phyloP scores from a whole-genome alignment of 2,113 vertebrate species.

The Gavialis gangeticus region DNA sequence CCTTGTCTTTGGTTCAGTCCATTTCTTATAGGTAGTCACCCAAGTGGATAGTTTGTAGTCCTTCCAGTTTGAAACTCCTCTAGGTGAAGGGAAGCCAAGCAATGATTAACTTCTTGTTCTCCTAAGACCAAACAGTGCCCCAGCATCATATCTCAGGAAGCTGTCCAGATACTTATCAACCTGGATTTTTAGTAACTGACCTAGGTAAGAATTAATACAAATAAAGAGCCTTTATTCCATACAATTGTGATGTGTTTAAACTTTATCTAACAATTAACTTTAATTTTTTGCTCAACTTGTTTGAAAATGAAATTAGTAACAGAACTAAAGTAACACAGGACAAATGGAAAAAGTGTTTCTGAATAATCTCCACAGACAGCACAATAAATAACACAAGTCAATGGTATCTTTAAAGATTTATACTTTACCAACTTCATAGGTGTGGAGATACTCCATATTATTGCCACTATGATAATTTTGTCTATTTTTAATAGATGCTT shows the following conservation, averaged over 20 bases:
- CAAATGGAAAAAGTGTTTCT: not conserved
- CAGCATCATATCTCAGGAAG: not conserved
- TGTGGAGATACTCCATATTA: not conserved
- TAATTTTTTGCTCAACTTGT: slow-evolving; percentile 7
- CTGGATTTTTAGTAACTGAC: not conserved
- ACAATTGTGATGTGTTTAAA: not conserved
- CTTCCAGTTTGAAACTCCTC: fast-evolving
- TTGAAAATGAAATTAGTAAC: slow-evolving; percentile 9
- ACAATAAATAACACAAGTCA: not conserved
- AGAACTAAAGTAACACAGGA: not conserved
- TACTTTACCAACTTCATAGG: not conserved
- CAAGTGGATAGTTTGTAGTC: not conserved
- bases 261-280: not conserved
- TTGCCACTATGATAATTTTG: not conserved
- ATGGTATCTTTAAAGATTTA: not conserved
- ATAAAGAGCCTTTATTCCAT: not conserved
- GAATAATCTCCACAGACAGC: not conserved
- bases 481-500: not conserved
- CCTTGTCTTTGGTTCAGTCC: not conserved
- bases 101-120: not conserved
- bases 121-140: not conserved
- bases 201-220: not conserved
- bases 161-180: not conserved
- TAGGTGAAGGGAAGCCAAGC: not conserved
- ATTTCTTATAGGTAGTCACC: not conserved